phyloP scores from a whole-genome alignment of 2,888 invertebrate species.

The Pterostichus madidus region DNA sequence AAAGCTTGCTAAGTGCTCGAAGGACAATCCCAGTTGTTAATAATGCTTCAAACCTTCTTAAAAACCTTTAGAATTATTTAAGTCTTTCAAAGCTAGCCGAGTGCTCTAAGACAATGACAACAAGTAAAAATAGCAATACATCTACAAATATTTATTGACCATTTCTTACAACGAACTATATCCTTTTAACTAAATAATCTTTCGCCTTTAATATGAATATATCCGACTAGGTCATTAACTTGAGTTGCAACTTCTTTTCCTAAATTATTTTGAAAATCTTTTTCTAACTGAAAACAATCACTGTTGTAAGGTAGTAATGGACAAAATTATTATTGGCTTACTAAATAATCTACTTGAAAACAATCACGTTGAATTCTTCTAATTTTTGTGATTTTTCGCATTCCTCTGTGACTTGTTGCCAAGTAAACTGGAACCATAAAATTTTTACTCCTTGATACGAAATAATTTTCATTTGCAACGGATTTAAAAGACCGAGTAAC shows the following conservation, averaged over 20 bases:
- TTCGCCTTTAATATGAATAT: constrained; percentile 88
- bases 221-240: constrained; percentile 87
- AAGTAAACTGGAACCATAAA: constrained; percentile 92
- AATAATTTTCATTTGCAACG: constrained; percentile 82
- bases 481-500: constrained; percentile 35
- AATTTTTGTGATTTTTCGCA: constrained; percentile 83
- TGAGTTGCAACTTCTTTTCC: constrained; percentile 81
- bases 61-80: no score
- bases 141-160: constrained; percentile 71
- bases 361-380: constrained; percentile 91
- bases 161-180: constrained; percentile 76
- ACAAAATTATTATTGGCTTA: no score
- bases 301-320: no score
- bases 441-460: constrained; percentile 87
- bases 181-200: constrained; percentile 86
- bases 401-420: constrained; percentile 79
- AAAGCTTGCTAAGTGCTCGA: no score
- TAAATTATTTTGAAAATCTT: constrained; percentile 82
- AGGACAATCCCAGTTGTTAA: no score
- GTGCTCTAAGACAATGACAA: no score
- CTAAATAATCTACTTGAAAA: no score
- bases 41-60: no score
- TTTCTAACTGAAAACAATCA: no score
- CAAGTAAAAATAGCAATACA: no score
- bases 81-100: no score